Evolutionary conservation across 2,797 vertebrate genomes (phyloP), one percentile per base, ranked within the genome.

Genomic region (Podarcis lilfordi): DNA sequence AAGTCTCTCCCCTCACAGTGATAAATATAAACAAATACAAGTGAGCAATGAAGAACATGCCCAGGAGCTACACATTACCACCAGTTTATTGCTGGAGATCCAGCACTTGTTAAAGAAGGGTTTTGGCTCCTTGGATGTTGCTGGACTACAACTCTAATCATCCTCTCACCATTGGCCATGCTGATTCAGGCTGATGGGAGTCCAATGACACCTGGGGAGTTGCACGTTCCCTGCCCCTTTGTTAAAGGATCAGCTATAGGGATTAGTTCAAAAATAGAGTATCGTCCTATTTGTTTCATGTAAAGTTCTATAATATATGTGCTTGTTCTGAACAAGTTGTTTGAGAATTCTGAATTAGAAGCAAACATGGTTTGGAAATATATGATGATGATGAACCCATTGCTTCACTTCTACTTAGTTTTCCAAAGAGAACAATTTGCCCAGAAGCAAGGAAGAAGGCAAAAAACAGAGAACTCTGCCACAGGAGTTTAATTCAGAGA

Each of bases 401-500:
- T 61, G 37, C 55, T 9, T 23, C 8, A 55, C 37, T 85, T 32
- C 55, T 11, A 69, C 19, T 2, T 7, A 1, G 3, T 8, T 13
- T 23, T n/a, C 23, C 3, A 11, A 11, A 25, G 25, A 3, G 21
- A 7, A 0, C 29, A 72, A 84, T 69, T n/a, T 40, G 29, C 80
- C 1, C 64, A 1, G 5, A 1, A 15, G 17, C 1, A 43, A 3
- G 29, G 4, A 40, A 43, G 25, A 43, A 17, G 10, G 25, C 69
- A 25, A 74, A 55, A 69, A 74, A n/a, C 43, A 45, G 69, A 35
- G 35, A 10, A 32, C 1, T 1, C 10, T 5, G 1, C 55, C 0
- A 27, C 50, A 59, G 8, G 0, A 0, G 1, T 50, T 84, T 19
- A 19, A 4, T 0, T 0, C 0, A 19, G 23, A 35, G 29, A 68